Conservation (phyloP, 2,888 invertebrate genomes). For the Thyatira batis region DNA sequence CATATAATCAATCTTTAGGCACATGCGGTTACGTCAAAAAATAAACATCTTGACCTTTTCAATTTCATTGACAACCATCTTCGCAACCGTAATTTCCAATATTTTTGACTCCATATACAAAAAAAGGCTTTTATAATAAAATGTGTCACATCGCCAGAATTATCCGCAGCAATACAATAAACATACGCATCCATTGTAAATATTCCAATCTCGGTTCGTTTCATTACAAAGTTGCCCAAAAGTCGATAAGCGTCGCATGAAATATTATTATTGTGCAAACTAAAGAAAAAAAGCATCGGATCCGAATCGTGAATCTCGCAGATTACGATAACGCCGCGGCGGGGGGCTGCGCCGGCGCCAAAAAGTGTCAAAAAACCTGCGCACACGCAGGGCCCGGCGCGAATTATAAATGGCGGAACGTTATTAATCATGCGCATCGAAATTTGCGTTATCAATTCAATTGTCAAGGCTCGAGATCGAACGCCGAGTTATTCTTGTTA, state of each 20-base stretch:
- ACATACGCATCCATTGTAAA: conserved; percentile 23
- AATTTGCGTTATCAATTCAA: conserved; percentile 40
- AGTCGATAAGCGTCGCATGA: conserved; percentile 35
- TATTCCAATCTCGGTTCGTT: conserved; percentile 30
- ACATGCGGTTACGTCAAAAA: background rate
- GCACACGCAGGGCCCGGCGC: conserved; percentile 28
- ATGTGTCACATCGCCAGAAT: background rate
- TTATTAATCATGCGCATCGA: conserved; percentile 41
- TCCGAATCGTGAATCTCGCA: conserved; percentile 45
- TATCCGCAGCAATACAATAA: conserved; percentile 7
- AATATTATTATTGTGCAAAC: conserved; percentile 48
- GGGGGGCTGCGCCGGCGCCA: conserved; percentile 53
- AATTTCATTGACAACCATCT: background rate
- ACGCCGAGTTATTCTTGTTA: conserved; percentile 6
- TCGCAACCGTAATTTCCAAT: background rate
- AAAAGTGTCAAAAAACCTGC: conserved; percentile 59
- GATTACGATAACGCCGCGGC: conserved; percentile 55
- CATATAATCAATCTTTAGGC: conserved; percentile 23
- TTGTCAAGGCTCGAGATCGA: conserved; percentile 18
- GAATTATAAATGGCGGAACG: conserved; percentile 37
- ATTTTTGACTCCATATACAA: too few relatives aligned
- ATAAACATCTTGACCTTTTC: background rate
- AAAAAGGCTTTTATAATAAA: too few relatives aligned
- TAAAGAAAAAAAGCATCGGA: conserved; percentile 29
- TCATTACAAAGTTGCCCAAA: conserved; percentile 24